phyloP scores from a whole-genome alignment of 2,888 invertebrate species.

The Vannuccia rotundouncinata region DNA sequence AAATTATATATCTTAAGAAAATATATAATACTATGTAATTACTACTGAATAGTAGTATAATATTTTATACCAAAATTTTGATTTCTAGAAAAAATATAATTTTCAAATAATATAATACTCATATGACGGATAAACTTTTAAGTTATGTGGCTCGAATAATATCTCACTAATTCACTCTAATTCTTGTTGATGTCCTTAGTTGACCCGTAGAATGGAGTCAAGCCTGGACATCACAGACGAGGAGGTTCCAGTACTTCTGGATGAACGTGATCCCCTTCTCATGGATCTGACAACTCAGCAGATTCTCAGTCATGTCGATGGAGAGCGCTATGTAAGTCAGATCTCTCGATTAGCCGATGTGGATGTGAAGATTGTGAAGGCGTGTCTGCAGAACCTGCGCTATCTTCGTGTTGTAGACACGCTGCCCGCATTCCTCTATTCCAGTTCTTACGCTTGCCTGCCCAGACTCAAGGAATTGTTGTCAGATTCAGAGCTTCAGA shows the following conservation, averaged over 20 bases:
- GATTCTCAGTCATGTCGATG: conserved; percentile 79
- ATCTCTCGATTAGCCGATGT: conserved; percentile 84
- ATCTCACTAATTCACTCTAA: too few relatives aligned
- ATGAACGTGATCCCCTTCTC: background rate
- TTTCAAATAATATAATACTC: too few relatives aligned
- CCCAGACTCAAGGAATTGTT: conserved; percentile 13
- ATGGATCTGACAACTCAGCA: conserved; percentile 51
- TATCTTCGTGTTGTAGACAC: conserved; percentile 12
- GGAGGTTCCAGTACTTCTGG: conserved; percentile 29
- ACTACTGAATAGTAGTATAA: too few relatives aligned
- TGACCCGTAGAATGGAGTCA: background rate
- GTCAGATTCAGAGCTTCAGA: background rate
- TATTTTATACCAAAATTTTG: too few relatives aligned
- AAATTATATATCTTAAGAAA: too few relatives aligned
- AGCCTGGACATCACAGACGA: conserved; percentile 19
- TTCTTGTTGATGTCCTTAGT: background rate
- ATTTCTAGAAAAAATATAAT: too few relatives aligned
- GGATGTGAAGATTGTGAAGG: conserved; percentile 84
- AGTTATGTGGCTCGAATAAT: too few relatives aligned
- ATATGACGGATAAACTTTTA: too few relatives aligned
- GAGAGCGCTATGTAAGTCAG: conserved; percentile 80
- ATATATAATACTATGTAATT: too few relatives aligned
- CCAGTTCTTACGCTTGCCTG: conserved; percentile 31
- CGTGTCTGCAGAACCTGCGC: conserved; percentile 77
- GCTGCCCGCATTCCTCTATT: conserved; percentile 28